Evolutionary conservation across 2,797 vertebrate genomes (phyloP), one percentile per base, ranked within the genome.

Genomic region (Alosa sapidissima): DNA sequence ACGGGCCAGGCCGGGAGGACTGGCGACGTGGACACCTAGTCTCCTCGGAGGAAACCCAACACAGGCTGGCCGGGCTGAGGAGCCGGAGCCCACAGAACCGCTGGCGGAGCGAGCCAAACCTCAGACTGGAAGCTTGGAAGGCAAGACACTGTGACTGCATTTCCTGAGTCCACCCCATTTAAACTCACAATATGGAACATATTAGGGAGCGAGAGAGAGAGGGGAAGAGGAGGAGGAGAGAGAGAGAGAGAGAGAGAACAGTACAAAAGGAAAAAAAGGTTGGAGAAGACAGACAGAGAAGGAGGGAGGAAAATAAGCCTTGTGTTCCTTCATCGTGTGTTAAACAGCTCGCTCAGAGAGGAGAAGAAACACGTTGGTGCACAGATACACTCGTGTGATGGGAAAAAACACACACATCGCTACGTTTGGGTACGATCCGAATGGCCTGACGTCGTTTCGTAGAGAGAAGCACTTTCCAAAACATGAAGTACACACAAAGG

Each of bases 171-270:
- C 91, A 91, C 93, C 94, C 93, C 93, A 94, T 95, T 96, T 95
- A 95, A 95, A 94, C 93, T 95, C 94, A 93, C 93, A 96, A 96
- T 96, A 94, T 96, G 96, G 96, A 97, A 96, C 89, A 87, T 93
- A 96, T 96, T 95, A 96, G 93, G 0, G 88, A 94, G 88, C 89
- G 92, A 91, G 89, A 91, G 60, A 88, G 86, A 90, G 88, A 87
- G 90, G 91, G 89, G 90, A 83, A 85, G 82, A 54, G 82, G 86
- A n/a, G 81, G 75, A 84, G 65, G 83, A 65, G 81, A 60, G 13
- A 51, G 49, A 10, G 49, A 58, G 55, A 3, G 55, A 65, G 62
- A 33, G 62, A 65, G 28, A 65, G 62, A 65, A 65, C 24, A 28
- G 24, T 28, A 65, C 62, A 11, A 65, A 65, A 65, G 28, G 19